Conservation (phyloP, 2,888 invertebrate species). For the Tetragonisca angustula region DNA sequence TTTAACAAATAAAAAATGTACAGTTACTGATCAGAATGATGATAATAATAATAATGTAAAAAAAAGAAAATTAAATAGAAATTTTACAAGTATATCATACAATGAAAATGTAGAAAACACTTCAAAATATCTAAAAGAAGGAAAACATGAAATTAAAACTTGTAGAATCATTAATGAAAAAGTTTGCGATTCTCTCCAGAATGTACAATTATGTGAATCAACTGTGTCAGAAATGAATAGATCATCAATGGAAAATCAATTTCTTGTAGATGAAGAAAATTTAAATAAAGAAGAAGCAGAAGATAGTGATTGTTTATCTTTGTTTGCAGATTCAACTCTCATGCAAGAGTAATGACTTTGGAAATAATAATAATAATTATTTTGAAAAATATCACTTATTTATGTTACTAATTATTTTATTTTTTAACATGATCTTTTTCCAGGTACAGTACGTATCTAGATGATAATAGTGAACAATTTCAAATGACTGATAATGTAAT, state of each 20-base stretch:
- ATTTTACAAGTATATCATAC: too few species aligned
- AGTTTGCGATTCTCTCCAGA: background rate
- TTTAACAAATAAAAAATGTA: background rate
- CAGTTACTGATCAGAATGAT: background rate
- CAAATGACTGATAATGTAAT: slow-evolving; percentile 20
- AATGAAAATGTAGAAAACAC: background rate
- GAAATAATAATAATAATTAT: background rate
- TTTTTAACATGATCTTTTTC: background rate
- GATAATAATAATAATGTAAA: background rate
- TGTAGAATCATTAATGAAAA: background rate
- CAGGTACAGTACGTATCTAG: background rate
- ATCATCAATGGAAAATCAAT: background rate
- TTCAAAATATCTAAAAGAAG: background rate
- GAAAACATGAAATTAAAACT: background rate
- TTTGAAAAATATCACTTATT: background rate
- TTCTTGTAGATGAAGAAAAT: background rate
- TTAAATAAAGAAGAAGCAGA: background rate
- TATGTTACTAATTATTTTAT: background rate
- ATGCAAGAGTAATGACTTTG: slow-evolving; percentile 47
- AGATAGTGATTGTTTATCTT: slow-evolving; percentile 65
- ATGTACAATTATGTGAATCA: background rate
- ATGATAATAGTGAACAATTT: slow-evolving; percentile 1
- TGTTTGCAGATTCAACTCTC: slow-evolving; percentile 61
- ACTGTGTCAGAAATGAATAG: background rate
- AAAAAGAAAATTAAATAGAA: slow-evolving; percentile 17